Percentiles rank a stretch among this genome's conserved stretches.
These are phyloP conservation scores for Toxonevra muliebris DNA, from an alignment of 2,888 invertebrate species.

Conservation along the genomic window DNA sequence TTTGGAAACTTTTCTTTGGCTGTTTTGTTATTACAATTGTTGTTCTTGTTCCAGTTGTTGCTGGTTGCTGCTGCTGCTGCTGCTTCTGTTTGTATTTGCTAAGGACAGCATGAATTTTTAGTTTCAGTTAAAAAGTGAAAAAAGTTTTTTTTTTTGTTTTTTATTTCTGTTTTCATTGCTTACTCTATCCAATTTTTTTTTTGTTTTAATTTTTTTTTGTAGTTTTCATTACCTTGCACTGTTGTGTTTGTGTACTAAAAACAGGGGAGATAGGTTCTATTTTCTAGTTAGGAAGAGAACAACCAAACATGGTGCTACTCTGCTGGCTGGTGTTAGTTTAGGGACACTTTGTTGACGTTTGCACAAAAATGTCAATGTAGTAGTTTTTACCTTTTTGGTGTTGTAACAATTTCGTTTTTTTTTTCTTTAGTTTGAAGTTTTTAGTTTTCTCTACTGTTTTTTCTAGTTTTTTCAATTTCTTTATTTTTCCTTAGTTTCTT, in stretches of 20 bases:
- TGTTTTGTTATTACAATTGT: constrained; percentile 10
- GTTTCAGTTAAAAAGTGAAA: constrained; percentile 24
- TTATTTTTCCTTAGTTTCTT: neutral
- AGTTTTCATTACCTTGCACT: neutral
- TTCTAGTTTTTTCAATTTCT: neutral
- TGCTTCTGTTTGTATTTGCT: constrained; percentile 25
- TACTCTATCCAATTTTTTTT: constrained; percentile 15
- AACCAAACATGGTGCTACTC: too few relatives aligned
- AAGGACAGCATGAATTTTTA: constrained; percentile 29
- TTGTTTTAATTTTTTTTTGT: neutral
- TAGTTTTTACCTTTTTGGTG: neutral
- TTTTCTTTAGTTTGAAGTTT: neutral
- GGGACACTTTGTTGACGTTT: neutral
- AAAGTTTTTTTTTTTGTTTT: constrained; percentile 16
- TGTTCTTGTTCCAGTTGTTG: constrained; percentile 12
- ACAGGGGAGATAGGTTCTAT: too few relatives aligned
- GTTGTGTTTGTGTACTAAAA: too few relatives aligned
- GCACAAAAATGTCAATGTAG: neutral
- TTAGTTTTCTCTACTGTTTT: neutral
- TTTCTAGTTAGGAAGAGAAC: too few relatives aligned
- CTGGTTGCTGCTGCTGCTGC: neutral
- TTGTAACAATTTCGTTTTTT: neutral
- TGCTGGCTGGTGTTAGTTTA: too few relatives aligned
- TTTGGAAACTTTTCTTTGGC: neutral
- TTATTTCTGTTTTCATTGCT: constrained; percentile 11